A percentile compares a stretch with the other conserved stretches of the same genome.
Conservation (phyloP, 2,888 invertebrate genomes). For the Ophraella communa region DNA sequence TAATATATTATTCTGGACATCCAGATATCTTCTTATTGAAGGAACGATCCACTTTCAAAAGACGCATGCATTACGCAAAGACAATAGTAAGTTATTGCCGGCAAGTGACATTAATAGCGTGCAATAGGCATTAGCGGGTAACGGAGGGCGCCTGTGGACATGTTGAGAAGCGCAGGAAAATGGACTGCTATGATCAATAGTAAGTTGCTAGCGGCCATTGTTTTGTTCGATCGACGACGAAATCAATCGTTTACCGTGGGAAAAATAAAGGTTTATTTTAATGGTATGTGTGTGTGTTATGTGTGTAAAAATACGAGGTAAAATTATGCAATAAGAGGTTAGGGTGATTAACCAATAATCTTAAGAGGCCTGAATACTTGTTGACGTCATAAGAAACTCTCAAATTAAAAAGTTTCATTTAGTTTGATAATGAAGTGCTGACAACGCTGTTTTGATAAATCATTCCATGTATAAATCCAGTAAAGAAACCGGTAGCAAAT, state of each 20-base stretch:
- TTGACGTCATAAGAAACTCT: no score
- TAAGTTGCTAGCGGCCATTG: slow-evolving; percentile 19
- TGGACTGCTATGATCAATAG: slow-evolving; percentile 22
- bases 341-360: no score
- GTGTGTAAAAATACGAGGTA: neutral
- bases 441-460: no score
- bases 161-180: slow-evolving; percentile 21
- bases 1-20: neutral
- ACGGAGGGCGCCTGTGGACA: slow-evolving; percentile 22
- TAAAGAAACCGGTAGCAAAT: no score
- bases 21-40: slow-evolving; percentile 6
- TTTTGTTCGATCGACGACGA: slow-evolving; percentile 8
- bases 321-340: no score
- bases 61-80: slow-evolving; percentile 11
- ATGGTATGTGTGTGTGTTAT: neutral
- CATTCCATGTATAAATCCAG: no score
- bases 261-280: slow-evolving; percentile 5
- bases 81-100: slow-evolving; percentile 19
- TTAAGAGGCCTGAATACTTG: no score
- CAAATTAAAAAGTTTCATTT: no score
- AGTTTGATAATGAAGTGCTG: no score
- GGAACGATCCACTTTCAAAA: slow-evolving; percentile 6
- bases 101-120: slow-evolving; percentile 19
- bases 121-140: slow-evolving; percentile 14
- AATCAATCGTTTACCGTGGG: slow-evolving; percentile 12